phyloP scores from a whole-genome alignment of 2,797 vertebrate genomes.

The Lacerta agilis region DNA sequence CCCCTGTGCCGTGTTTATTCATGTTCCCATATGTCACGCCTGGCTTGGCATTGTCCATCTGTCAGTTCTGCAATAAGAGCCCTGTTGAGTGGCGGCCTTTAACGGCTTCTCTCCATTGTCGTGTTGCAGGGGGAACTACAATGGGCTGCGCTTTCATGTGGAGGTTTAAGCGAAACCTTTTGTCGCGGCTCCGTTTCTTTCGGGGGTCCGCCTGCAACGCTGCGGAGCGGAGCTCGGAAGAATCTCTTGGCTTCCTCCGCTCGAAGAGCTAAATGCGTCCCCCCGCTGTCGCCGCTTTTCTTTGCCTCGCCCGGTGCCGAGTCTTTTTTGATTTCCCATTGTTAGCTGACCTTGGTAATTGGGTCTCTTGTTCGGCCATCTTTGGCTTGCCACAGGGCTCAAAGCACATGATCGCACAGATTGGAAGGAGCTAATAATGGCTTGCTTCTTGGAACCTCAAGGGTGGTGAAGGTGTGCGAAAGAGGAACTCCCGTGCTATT shows the following conservation, averaged over 20 bases:
- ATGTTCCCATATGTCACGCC: not conserved
- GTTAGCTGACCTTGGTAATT: not conserved
- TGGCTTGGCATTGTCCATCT: not conserved
- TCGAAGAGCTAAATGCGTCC: not conserved
- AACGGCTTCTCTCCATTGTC: not conserved
- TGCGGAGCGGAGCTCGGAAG: not conserved
- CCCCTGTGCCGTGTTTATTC: not conserved
- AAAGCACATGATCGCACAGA: not conserved
- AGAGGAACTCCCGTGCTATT: not conserved
- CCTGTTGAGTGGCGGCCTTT: not conserved
- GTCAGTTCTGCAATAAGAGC: not conserved
- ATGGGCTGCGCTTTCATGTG: not conserved
- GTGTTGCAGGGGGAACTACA: not conserved
- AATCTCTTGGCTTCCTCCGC: not conserved
- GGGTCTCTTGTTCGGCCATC: not conserved
- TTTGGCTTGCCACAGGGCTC: not conserved
- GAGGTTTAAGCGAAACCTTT: constrained; percentile 1
- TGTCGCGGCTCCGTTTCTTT: not conserved
- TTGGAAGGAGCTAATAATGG: not conserved
- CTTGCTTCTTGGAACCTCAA: not conserved
- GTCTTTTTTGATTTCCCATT: not conserved
- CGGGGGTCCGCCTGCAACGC: not conserved
- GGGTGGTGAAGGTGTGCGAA: not conserved
- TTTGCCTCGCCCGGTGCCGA: not conserved
- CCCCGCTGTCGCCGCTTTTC: too few species aligned